These are phyloP conservation scores for Heptranchias perlo DNA, from an alignment of 2,113 vertebrate species.

Conservation along the genomic window DNA sequence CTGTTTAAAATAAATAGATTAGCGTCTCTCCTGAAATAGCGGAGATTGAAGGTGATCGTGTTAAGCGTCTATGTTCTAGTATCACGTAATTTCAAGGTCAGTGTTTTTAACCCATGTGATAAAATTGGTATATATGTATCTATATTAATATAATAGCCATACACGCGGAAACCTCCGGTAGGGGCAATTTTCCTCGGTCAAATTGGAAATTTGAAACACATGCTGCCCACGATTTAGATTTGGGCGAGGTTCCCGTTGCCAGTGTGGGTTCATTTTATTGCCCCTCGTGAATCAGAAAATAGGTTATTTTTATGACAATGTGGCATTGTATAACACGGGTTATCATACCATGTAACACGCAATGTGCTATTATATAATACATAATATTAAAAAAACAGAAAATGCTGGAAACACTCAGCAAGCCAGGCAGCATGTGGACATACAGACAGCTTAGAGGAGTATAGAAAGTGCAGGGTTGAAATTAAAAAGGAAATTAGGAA, in stretches of 20 bases:
- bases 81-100: neutral
- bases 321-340: neutral
- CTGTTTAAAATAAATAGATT: neutral
- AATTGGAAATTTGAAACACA: neutral
- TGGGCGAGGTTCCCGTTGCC: neutral
- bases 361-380: too few species aligned
- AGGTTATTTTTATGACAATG: neutral
- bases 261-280: neutral
- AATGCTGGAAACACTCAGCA: too few species aligned
- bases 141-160: neutral
- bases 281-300: neutral
- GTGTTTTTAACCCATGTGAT: neutral
- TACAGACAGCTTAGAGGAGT: too few species aligned
- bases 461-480: too few species aligned
- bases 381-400: too few species aligned
- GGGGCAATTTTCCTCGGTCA: neutral
- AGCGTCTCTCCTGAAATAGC: too few species aligned
- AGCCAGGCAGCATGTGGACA: too few species aligned
- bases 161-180: too few species aligned
- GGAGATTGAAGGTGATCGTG: neutral
- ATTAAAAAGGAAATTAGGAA: too few species aligned
- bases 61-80: neutral
- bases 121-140: neutral
- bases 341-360: too few species aligned
- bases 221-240: neutral